Conservation (phyloP, 1,140 invertebrate genomes). For the Sitodiplosis mosellana region DNA sequence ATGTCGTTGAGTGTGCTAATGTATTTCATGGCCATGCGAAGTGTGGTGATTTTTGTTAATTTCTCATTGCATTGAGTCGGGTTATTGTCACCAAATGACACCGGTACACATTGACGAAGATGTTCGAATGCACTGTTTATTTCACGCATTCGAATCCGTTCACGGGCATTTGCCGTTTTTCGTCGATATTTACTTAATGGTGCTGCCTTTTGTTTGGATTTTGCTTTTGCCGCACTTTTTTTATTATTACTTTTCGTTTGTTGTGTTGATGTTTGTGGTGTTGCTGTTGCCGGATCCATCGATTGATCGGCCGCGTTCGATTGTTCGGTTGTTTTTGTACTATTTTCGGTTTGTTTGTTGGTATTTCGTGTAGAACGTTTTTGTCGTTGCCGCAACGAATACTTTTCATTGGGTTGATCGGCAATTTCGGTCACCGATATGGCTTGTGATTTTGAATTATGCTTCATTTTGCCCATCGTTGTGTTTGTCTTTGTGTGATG, state of each 20-base stretch:
- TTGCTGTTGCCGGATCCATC: slow-evolving; percentile 7
- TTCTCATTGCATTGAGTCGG: slow-evolving; percentile 40
- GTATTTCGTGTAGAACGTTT: slow-evolving; percentile 7
- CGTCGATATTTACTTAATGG: slow-evolving; percentile 77
- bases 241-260: slow-evolving; percentile 12
- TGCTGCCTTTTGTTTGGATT: slow-evolving; percentile 49
- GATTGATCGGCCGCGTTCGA: background rate
- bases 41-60: slow-evolving; percentile 73
- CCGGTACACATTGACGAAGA: slow-evolving; percentile 54
- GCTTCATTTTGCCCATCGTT: too few relatives aligned
- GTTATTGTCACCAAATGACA: slow-evolving; percentile 23
- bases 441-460: too few relatives aligned
- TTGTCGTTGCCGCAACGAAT: slow-evolving; percentile 20
- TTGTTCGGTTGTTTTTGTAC: background rate
- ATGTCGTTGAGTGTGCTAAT: slow-evolving; percentile 43
- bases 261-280: slow-evolving; percentile 7
- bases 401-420: slow-evolving; percentile 12
- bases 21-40: slow-evolving; percentile 74
- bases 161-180: slow-evolving; percentile 75
- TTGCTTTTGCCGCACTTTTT: slow-evolving; percentile 9
- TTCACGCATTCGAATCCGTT: slow-evolving; percentile 68
- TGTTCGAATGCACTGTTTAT: slow-evolving; percentile 76
- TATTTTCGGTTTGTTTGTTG: background rate
- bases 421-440: too few relatives aligned
- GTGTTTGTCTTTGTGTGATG: too few relatives aligned